phyloP scores from a whole-genome alignment of 1,140 invertebrate genomes.

The Cyclargus thomasi region DNA sequence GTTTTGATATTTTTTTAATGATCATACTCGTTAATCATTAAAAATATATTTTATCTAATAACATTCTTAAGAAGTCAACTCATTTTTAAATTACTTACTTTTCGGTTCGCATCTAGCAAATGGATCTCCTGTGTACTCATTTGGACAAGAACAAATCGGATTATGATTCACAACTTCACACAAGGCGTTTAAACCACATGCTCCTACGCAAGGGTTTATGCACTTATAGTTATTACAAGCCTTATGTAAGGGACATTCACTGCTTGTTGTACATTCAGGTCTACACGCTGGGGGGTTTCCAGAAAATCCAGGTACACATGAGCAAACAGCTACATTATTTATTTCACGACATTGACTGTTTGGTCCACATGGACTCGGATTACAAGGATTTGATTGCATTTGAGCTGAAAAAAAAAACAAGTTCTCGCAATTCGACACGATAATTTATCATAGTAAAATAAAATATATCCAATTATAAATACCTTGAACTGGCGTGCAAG shows the following conservation, averaged over 20 bases:
- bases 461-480: constrained; percentile 14
- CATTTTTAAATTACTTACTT: constrained; percentile 61
- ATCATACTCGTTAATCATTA: no score
- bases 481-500: constrained; percentile 72
- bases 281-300: constrained; percentile 82
- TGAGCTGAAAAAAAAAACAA: constrained; percentile 56
- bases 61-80: not conserved
- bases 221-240: constrained; percentile 83
- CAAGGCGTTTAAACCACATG: constrained; percentile 80
- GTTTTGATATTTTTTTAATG: no score
- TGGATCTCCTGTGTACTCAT: constrained; percentile 82
- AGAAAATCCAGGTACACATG: constrained; percentile 79
- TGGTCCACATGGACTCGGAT: constrained; percentile 81
- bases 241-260: constrained; percentile 78
- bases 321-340: constrained; percentile 80
- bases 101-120: constrained; percentile 78
- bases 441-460: not conserved
- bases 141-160: constrained; percentile 79
- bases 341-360: constrained; percentile 79
- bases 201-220: constrained; percentile 80
- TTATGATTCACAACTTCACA: constrained; percentile 80
- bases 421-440: not conserved
- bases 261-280: constrained; percentile 81
- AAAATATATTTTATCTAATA: no score
- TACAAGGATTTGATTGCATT: constrained; percentile 72